These are phyloP conservation scores for Eurystomus gularis DNA, from an alignment of 2,113 vertebrate genomes.

Conservation along the genomic window DNA sequence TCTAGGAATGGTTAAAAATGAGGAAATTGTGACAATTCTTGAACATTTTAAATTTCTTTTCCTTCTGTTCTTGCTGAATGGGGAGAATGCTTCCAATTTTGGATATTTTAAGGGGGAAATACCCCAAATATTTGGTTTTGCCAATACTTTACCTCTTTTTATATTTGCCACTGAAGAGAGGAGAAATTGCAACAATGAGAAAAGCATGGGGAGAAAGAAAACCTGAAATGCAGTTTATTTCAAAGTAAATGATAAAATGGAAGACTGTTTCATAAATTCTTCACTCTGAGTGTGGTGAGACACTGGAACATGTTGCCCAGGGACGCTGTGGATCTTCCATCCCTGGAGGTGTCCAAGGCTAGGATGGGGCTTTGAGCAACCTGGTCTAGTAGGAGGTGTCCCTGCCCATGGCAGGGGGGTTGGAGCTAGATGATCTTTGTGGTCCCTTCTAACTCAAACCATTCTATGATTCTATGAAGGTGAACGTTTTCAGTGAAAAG, in stretches of 20 bases:
- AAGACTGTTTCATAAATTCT: not conserved
- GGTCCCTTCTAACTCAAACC: no score
- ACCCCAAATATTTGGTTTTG: not conserved
- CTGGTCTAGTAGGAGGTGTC: no score
- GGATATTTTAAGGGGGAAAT: not conserved
- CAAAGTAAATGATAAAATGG: not conserved
- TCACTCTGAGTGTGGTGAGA: no score
- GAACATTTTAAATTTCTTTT: conserved; percentile 15
- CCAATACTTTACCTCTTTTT: not conserved
- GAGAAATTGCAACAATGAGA: not conserved
- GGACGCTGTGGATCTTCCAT: no score
- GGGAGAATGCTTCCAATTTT: not conserved
- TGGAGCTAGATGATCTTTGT: no score
- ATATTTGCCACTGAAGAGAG: not conserved
- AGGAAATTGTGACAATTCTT: conserved; percentile 44
- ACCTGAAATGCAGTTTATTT: not conserved
- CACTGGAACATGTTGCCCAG: no score
- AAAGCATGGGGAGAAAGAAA: not conserved
- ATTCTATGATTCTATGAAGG: not conserved
- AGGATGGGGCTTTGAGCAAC: no score
- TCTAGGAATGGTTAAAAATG: conserved; percentile 31
- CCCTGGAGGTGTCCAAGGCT: no score
- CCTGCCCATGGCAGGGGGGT: no score
- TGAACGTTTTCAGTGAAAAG: not conserved
- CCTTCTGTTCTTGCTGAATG: conserved; percentile 27